Evolutionary conservation across 2,113 vertebrate genomes (phyloP).

Genomic region (Anoura caudifer): DNA sequence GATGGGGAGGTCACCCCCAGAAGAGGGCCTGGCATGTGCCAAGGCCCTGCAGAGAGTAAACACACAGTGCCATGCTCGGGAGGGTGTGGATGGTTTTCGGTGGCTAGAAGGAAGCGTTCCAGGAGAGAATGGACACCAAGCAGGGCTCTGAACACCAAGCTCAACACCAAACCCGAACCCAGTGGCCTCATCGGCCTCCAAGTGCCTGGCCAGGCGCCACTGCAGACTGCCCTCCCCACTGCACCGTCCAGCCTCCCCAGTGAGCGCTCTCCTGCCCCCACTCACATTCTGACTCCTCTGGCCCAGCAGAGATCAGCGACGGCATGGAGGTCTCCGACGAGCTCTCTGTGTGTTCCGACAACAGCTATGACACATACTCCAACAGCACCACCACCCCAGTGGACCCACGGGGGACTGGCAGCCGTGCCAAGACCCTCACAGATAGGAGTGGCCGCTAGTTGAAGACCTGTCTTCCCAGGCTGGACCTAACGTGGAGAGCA

Average conservation of each 20-base stretch:
- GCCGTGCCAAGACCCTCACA: slow-evolving; percentile 59
- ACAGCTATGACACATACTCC: slow-evolving; percentile 83
- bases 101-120: not conserved
- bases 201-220: not conserved
- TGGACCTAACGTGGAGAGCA: not conserved
- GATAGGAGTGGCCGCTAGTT: slow-evolving; percentile 65
- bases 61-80: not conserved
- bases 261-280: not conserved
- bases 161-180: not conserved
- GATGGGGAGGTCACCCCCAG: not conserved
- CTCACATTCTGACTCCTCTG: slow-evolving; percentile 38
- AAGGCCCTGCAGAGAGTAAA: not conserved
- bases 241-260: not conserved
- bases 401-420: slow-evolving; percentile 39
- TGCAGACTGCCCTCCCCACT: not conserved
- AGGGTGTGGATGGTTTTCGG: not conserved
- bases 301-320: slow-evolving; percentile 87
- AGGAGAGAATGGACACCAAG: not conserved
- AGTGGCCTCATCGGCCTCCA: not conserved
- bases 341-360: slow-evolving; percentile 88
- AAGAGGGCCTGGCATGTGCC: not conserved
- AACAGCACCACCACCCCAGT: slow-evolving; percentile 75
- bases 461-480: not conserved
- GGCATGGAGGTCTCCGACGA: slow-evolving; percentile 88
- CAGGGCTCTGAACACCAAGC: not conserved